Evolutionary conservation across 2,113 vertebrate species (phyloP), one percentile per base, ranked within the genome.

Genomic region (Gopherus evgoodei): DNA sequence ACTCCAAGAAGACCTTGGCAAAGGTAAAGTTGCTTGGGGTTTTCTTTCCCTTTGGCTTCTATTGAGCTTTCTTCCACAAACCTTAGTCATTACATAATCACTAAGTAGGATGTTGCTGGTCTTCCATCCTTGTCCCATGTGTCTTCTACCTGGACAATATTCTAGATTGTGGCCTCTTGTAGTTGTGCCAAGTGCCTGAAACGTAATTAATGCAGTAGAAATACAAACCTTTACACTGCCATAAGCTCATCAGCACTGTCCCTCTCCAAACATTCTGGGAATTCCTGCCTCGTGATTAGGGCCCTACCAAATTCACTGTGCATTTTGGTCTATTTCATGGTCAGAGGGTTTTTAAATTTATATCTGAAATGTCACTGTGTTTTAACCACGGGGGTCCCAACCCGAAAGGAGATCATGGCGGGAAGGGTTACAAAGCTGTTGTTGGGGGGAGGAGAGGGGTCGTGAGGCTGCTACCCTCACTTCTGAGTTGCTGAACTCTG

Each of bases 1-100:
- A 99, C 97, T 97, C 99, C 42, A 99, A 99, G 96, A 99, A 99
- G 98, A 99, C 98, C 76, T 94, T 98, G 93, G 98, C 98, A 88
- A 99, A 99, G 99, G 99, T 98, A 95, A 98, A 94, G 6, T 5
- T 27, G 2, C 1, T 27, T 5, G 7, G 29, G 1, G 62, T 31
- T 4, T 22, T 35, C 42, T 25, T 47, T 29, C 11, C 42, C 47
- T 47, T 21, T 2, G 1, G 24, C 75, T 93, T 24, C 49, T 31
- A 0, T 21, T 57, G 5, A 53, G 38, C 3, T 35, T 82, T 44
- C 17, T 49, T 49, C 2, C 44, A n/a, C 79, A 27, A 4, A 16
- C 38, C 9, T 81, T 13, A 38, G 78, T 44, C 6, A 0, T 16
- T 25, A 1, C 1, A 7, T 90, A 90, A 35, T 22, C 1, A 1